Percentiles rank a stretch among this genome's conserved stretches.
Evolutionary conservation across 2,797 vertebrate species (phyloP).

Genomic region (Threskiornis aethiopicus): DNA sequence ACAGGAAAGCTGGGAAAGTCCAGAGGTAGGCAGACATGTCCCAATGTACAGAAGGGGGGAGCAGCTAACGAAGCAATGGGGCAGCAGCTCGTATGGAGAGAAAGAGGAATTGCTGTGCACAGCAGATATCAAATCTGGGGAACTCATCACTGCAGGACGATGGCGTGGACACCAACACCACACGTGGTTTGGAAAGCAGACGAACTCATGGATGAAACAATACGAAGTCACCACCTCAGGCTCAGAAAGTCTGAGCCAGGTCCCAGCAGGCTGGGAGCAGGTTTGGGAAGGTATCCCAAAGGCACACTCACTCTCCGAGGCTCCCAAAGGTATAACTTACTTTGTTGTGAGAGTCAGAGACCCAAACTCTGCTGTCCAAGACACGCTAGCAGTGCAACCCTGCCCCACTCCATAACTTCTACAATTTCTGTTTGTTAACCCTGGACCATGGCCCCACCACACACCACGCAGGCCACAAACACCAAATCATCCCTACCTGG

Average conservation of each 20-base stretch:
- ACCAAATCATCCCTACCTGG: neutral
- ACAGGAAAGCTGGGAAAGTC: neutral
- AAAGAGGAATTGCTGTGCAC: neutral
- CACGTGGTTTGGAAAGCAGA: neutral
- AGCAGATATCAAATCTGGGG: neutral
- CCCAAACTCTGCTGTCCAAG: neutral
- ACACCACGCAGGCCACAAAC: neutral
- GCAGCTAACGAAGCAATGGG: fast-evolving
- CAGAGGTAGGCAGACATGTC: fast-evolving
- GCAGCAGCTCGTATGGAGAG: neutral
- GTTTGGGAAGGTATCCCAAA: neutral
- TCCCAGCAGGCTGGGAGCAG: neutral
- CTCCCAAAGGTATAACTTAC: neutral
- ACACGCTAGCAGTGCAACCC: neutral
- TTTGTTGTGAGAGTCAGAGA: neutral
- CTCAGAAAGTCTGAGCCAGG: neutral
- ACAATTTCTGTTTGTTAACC: neutral
- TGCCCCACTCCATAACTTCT: neutral
- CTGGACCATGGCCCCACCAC: too few species aligned
- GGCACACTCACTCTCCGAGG: neutral
- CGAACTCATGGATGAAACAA: neutral
- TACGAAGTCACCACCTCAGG: neutral
- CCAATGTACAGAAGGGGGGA: fast-evolving
- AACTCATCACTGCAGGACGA: neutral
- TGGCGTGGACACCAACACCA: neutral